Base-by-base conservation (phyloP, 2,113 vertebrate genomes). In the Archilochus colubris region DNA sequence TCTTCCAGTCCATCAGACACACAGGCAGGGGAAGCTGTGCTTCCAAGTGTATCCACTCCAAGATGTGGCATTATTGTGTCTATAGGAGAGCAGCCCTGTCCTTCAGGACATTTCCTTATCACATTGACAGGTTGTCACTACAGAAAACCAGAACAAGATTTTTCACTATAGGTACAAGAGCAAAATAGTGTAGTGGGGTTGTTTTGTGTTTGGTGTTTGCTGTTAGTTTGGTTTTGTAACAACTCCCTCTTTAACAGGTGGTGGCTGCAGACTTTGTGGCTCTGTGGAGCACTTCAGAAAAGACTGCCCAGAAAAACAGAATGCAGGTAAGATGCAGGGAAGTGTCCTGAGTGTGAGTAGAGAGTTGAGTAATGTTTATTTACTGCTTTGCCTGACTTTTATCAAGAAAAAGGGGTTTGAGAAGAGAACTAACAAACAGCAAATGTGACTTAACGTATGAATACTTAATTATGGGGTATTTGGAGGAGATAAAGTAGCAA, bases 241-340 rank as follows among this genome's bases (percentile, higher is more conserved):
- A 70, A 0, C 24, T 63, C 24, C 21, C 97, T 10, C 88, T 48
- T 97, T 62, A 66, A 79, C 92, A 99, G 99, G 99, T 70, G 99
- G 99, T 4, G 88, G 98, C 92, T 99, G 99, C 93, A 98, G 96
- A 18, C 97, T 99, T 30, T 99, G 99, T 96, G 99, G 99, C 14
- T 99, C 99, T 14, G 99, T 99, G 88, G 98, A 99, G 81, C 99
- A 99, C 95, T 99, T 99, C 87, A 98, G 97, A 95, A 99, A 98
- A 92, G 99, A 99, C 77, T 99, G 99, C 89, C 99, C 99, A 0
- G 98, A 99, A 70, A 98, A 98, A 76, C 98, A 98, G 96, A 98
- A 96, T 3, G 64, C 98, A 94, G 98, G 99, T 99, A 95, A 98
- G 98, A 94, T 44, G 36, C 63, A 31, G 62, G 20, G 36, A 16